Base-by-base conservation (phyloP, 2,888 invertebrate species). In the Dascillus cervinus region DNA sequence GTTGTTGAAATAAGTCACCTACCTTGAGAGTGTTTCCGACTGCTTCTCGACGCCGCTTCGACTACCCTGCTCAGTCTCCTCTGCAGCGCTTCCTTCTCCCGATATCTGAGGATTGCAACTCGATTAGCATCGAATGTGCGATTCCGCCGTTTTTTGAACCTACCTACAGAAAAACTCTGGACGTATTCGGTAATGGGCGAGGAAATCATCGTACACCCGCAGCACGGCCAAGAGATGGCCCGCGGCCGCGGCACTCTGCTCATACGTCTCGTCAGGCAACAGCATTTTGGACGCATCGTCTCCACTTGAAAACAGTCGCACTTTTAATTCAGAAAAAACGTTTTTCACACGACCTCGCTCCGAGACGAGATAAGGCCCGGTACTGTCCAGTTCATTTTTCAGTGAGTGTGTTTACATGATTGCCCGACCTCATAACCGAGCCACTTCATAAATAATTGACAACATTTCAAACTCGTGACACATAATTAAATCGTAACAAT, bases 261-360 rank as follows among this genome's bases (percentile, higher is more conserved):
- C 83, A 71, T 84, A 84, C 53, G 80, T 83, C 71, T 84, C 80
- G 69, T 84, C 84, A 50, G 84, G 82, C 67, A 80, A 73, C 69
- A 84, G 73, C 81, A 77, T 75, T 49, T 58, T 62, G 50, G 46
- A 53, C 49, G 52, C 58, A 56, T 57, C 46, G 50, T 57, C 49
- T 44, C 47, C 47, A 38, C n/a, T n/a, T n/a, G n/a, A n/a, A n/a
- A n/a, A n/a, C n/a, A n/a, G n/a, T n/a, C n/a, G n/a, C n/a, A n/a
- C n/a, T n/a, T n/a, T n/a, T n/a, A n/a, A n/a, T n/a, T n/a, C n/a
- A n/a, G n/a, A n/a, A n/a, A n/a, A n/a, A n/a, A n/a, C n/a, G n/a
- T n/a, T n/a, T n/a, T n/a, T n/a, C n/a, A n/a, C n/a, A n/a, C n/a
- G n/a, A n/a, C n/a, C n/a, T n/a, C n/a, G n/a, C n/a, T n/a, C n/a